phyloP scores from a whole-genome alignment of 2,113 vertebrate genomes.

The Sceloporus tristichus region DNA sequence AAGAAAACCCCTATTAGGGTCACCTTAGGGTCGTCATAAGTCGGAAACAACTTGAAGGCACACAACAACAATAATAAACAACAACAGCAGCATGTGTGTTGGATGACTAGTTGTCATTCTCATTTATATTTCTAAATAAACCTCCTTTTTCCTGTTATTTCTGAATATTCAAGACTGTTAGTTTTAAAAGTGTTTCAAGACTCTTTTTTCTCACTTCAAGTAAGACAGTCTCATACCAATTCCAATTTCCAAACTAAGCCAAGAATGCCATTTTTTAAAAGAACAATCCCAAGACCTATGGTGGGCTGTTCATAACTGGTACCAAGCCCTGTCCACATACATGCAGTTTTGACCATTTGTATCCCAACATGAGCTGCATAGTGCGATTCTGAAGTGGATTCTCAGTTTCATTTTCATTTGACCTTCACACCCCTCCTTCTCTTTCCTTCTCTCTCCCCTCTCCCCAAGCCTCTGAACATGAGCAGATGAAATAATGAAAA shows the following conservation, averaged over 20 bases:
- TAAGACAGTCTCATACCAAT: not conserved
- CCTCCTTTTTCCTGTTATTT: no score
- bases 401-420: constrained; percentile 29
- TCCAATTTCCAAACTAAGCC: not conserved
- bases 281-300: not conserved
- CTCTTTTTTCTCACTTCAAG: not conserved
- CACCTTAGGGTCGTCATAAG: no score
- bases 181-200: not conserved
- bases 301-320: not conserved
- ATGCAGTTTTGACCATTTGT: constrained; percentile 35
- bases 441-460: not conserved
- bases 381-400: constrained; percentile 19
- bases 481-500: constrained; percentile 59
- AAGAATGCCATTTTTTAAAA: not conserved
- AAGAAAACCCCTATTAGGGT: no score
- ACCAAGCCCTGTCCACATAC: constrained; percentile 5
- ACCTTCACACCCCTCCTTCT: constrained; percentile 24
- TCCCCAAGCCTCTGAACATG: constrained; percentile 25
- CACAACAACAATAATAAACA: no score
- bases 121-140: no score
- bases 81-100: no score
- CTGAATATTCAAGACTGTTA: no score
- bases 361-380: constrained; percentile 41
- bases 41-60: no score
- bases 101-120: no score